Evolutionary conservation across 2,888 invertebrate species (phyloP), one percentile per base, ranked within the genome.

Genomic region (Rhyacophila evoluta): DNA sequence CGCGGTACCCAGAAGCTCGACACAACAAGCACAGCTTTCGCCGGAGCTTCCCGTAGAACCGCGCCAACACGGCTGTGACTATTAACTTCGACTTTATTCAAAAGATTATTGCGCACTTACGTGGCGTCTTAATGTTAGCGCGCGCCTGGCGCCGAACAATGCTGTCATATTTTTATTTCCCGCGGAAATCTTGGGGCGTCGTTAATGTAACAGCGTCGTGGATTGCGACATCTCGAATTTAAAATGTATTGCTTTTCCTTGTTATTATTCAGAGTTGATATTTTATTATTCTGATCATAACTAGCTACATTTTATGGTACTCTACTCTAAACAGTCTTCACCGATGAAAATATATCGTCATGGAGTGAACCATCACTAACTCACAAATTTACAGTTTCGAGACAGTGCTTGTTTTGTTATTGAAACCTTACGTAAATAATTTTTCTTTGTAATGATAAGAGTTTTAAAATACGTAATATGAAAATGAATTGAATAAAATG

Each of bases 81-180:
- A 55, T 55, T 25, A 55, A 55, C 55, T 55, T 55, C 55, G 55
- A 55, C 55, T 55, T 15, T 55, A 55, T 55, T 55, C 55, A 55
- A 55, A 55, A 55, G 55, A 55, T 55, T 55, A 55, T 55, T 55
- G 55, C 55, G 55, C 55, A 55, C 55, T 55, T 55, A 25, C 55
- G 55, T 10, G 55, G 19, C 15, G 10, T 55, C 55, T 55, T 55
- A 55, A 55, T 19, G 55, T 55, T 25, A 55, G 19, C 55, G 55
- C 55, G 55, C 55, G 55, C 55, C 19, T 19, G 55, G 55, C 55
- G 19, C 55, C 19, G 55, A 55, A 55, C 55, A 55, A 55, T 55
- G 55, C 25, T 19, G 19, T 25, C 55, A 55, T 55, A 55, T 55
- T 55, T 55, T 55, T 55, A 55, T 55, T 55, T 55, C 19, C 55